These are phyloP conservation scores for Metacarcinus magister DNA, from an alignment of 2,888 invertebrate genomes.

Conservation along the genomic window DNA sequence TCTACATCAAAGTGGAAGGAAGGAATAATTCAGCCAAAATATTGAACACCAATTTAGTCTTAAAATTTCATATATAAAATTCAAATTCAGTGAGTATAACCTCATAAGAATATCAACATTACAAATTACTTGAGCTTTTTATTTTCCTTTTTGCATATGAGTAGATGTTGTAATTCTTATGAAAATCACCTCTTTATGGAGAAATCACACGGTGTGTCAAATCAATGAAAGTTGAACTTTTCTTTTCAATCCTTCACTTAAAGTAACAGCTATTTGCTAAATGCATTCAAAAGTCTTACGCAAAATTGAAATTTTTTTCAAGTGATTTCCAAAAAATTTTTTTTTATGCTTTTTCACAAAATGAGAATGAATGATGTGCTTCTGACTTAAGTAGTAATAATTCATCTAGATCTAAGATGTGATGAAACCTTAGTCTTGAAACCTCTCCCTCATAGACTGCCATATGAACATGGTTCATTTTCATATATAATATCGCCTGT, in stretches of 20 bases:
- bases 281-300: not conserved
- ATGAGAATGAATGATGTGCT: not conserved
- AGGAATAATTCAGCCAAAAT: slow-evolving; percentile 32
- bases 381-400: not conserved
- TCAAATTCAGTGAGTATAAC: slow-evolving; percentile 13
- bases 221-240: slow-evolving; percentile 46
- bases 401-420: not conserved
- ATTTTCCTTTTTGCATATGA: not conserved
- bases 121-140: not conserved
- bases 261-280: not conserved
- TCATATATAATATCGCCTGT: not conserved
- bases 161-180: not conserved
- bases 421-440: not conserved
- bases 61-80: not conserved
- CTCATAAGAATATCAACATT: slow-evolving; percentile 42
- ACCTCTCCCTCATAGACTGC: not conserved
- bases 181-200: not conserved
- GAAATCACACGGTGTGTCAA: not conserved
- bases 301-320: not conserved
- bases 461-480: not conserved
- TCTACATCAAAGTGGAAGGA: slow-evolving; percentile 6
- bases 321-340: not conserved
- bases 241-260: not conserved
- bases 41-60: not conserved
- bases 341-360: not conserved